Base-by-base conservation (phyloP, 2,888 invertebrate genomes). In the Cantharis nigra region DNA sequence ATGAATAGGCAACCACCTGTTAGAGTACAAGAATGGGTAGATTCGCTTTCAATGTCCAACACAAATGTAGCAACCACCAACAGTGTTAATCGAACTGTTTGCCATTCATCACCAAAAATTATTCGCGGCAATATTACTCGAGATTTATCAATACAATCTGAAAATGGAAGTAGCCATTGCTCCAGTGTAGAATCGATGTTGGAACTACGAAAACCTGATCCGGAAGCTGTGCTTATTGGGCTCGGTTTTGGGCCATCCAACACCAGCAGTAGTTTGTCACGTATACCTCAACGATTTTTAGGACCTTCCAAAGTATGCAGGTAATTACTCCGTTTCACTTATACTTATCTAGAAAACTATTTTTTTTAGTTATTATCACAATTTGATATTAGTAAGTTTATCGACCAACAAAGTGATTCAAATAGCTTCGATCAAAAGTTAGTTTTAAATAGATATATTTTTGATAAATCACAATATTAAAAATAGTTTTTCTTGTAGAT, bases 121-220 rank as follows among this genome's bases (percentile, higher is more conserved):
- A 74, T 75, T 28, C 73, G 83, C 72, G 83, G 84, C 70, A 82
- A 84, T 69, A 81, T 88, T 71, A 86, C 85, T 13, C 84, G 88
- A 80, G 88, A 88, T 81, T 79, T 84, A 71, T 89, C 88, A 11
- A 82, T 87, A 63, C 89, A 89, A 81, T 89, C 89, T 9, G 89
- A 89, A 78, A 88, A 89, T 78, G 87, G 85, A 77, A 90, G 92
- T 74, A 93, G 93, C 83, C 91, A 91, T 78, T 95, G 95, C 84
- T 96, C 96, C 72, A 91, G 94, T 84, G 94, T 96, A 49, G 93
- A 96, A 86, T 95, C 95, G 86, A 91, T 97, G 71, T 89, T 97
- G 83, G 96, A 96, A 83, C 92, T 95, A 16, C 91, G 97, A 63
- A 94, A 93, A 85, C 95, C 96, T 20, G 97, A 98, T 89, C 97